A percentile compares a stretch with the other conserved stretches of the same genome.
These are phyloP conservation scores for Climacteris rufus DNA, from an alignment of 2,113 vertebrate genomes.

Conservation along the genomic window DNA sequence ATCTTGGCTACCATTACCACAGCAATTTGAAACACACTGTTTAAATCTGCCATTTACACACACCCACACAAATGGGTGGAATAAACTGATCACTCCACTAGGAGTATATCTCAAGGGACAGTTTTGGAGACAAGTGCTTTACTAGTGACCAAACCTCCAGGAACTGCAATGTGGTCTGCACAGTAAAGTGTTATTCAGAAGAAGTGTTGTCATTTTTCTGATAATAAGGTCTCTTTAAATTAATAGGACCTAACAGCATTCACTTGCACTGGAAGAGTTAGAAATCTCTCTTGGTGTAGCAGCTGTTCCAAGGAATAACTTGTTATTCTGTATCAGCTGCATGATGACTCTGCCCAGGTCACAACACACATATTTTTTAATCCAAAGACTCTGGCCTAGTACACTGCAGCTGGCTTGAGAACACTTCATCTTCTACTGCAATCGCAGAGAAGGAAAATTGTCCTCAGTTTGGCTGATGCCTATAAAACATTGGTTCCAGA, in stretches of 20 bases:
- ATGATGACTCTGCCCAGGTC: neutral
- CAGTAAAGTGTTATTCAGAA: neutral
- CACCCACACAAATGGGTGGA: neutral
- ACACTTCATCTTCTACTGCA: neutral
- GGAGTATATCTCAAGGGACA: neutral
- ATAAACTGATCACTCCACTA: neutral
- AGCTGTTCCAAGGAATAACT: neutral
- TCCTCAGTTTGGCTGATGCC: neutral
- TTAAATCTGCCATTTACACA: neutral
- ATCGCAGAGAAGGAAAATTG: neutral
- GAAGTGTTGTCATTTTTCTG: neutral
- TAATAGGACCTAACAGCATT: neutral
- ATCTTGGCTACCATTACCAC: neutral
- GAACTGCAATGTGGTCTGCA: neutral
- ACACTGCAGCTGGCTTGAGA: neutral
- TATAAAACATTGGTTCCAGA: neutral
- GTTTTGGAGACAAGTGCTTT: neutral
- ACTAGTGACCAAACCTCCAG: neutral
- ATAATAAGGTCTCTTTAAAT: neutral
- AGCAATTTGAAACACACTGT: neutral
- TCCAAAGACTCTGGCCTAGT: neutral
- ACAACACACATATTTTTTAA: neutral
- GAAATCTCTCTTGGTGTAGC: rapidly evolving
- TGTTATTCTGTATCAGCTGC: slow-evolving; percentile 20
- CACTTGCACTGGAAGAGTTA: neutral